Conservation (phyloP, 2,113 vertebrate species). For the Hypocryptadius cinnamomeus region DNA sequence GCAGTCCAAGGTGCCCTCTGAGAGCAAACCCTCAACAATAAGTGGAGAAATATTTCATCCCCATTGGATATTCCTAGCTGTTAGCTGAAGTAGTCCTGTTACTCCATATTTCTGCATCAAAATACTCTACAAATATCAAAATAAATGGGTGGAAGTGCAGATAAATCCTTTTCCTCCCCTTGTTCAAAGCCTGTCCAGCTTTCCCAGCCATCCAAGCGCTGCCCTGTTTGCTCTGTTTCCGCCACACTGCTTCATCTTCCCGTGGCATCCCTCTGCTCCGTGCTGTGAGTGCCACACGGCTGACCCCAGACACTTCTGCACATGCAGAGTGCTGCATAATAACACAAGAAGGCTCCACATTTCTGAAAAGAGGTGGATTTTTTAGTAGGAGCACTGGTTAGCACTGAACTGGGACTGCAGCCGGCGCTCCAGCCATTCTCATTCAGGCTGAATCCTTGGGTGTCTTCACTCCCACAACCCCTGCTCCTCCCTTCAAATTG, state of each 20-base stretch:
- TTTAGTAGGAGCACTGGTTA: background rate
- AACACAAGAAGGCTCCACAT: background rate
- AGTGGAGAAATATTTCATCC: background rate
- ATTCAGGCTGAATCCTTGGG: slow-evolving; percentile 45
- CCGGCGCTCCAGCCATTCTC: slow-evolving; percentile 39
- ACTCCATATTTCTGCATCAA: background rate
- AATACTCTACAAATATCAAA: background rate
- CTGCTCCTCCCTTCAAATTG: slow-evolving; percentile 37
- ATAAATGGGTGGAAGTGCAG: background rate
- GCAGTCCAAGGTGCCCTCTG: background rate
- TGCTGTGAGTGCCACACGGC: background rate
- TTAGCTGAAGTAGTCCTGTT: background rate
- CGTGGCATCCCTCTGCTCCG: accelerated
- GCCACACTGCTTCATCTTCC: background rate
- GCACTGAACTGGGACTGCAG: background rate
- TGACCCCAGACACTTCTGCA: background rate
- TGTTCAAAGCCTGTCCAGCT: background rate
- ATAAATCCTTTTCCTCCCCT: background rate
- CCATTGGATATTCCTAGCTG: background rate
- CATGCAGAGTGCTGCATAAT: background rate
- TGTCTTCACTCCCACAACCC: background rate
- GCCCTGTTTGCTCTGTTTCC: background rate
- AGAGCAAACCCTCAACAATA: background rate
- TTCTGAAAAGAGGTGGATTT: background rate
- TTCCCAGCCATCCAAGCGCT: background rate